Evolutionary conservation across 2,113 vertebrate species (phyloP), one percentile per base, ranked within the genome.

Genomic region (Rhinolophus ferrumequinum): DNA sequence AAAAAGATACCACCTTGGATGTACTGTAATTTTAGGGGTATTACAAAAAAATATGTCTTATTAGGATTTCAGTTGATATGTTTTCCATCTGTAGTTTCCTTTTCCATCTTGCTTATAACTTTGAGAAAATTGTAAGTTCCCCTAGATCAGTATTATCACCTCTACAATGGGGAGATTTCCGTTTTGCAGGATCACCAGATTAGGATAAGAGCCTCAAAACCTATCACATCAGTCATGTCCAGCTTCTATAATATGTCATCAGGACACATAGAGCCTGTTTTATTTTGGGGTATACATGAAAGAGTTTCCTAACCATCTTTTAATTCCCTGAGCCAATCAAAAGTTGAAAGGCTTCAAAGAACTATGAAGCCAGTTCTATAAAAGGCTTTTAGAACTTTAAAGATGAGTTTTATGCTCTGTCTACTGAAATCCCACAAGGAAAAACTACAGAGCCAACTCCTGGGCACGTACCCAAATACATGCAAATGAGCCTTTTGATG

Each of bases 341-440:
- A 94, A 93, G 69, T 84, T 87, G 84, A 94, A 95, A 84, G 50
- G 1, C 80, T 96, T 96, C 80, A 81, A 92, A 97, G 73, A 93
- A 5, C 60, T 94, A 21, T 95, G 84, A 86, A 97, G 60, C 66
- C 80, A 90, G 73, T 92, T 95, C 92, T 97, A 56, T 88, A 82
- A 93, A 95, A 84, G 47, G 79, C 33, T 94, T 97, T 97, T 90
- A 90, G 93, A 95, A 97, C 60, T 90, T 87, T 92, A 90, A 97
- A 97, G 91, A 90, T 97, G 66, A 92, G 52, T 90, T 97, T 96
- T 96, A 93, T 97, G 66, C 86, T 87, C 58, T 95, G 75, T 95
- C 89, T 96, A 77, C 35, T 95, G 44, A 93, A 80, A 62, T 91
- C 67, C 22, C 90, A 70, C 67, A 80, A 88, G 97, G 69, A 66